A percentile compares a stretch with the other conserved stretches of the same genome.
Evolutionary conservation across 1,140 invertebrate species (phyloP).

Genomic region (Leptopilina clavipes): DNA sequence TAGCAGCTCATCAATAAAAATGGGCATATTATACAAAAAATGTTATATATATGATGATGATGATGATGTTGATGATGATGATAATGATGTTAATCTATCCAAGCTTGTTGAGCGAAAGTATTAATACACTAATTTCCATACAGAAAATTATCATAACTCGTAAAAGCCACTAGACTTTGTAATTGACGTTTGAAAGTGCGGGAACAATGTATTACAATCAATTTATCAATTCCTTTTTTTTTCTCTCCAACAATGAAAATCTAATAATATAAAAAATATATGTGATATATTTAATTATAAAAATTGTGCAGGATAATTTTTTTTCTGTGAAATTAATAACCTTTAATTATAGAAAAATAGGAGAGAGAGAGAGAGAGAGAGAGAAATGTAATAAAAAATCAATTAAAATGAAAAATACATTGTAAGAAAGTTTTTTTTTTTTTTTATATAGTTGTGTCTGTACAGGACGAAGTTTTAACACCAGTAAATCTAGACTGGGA

Average conservation of each 20-base stretch:
- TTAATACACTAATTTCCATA: slow-evolving; percentile 23
- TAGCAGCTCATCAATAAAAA: slow-evolving; percentile 14
- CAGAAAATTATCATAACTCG: neutral
- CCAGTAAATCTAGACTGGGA: slow-evolving; percentile 14
- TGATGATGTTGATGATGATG: too few species aligned
- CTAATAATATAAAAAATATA: too few species aligned
- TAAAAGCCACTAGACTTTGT: neutral
- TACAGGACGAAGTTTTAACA: slow-evolving; percentile 15
- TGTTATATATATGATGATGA: too few species aligned
- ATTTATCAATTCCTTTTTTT: too few species aligned
- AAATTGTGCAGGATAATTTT: too few species aligned
- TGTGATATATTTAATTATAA: too few species aligned
- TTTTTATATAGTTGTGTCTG: slow-evolving; percentile 21
- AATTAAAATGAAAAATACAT: slow-evolving; percentile 27
- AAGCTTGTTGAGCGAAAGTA: slow-evolving; percentile 9
- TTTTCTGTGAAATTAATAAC: too few species aligned
- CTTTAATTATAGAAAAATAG: neutral
- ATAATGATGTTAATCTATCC: slow-evolving; percentile 7
- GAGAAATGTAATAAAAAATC: slow-evolving; percentile 32
- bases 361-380: neutral
- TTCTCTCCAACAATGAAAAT: too few species aligned
- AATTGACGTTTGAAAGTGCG: slow-evolving; percentile 25
- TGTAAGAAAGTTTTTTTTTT: slow-evolving; percentile 25
- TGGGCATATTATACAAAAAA: neutral
- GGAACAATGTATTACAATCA: too few species aligned